Conservation (phyloP, 2,797 vertebrate genomes). For the Eospalax fontanierii region DNA sequence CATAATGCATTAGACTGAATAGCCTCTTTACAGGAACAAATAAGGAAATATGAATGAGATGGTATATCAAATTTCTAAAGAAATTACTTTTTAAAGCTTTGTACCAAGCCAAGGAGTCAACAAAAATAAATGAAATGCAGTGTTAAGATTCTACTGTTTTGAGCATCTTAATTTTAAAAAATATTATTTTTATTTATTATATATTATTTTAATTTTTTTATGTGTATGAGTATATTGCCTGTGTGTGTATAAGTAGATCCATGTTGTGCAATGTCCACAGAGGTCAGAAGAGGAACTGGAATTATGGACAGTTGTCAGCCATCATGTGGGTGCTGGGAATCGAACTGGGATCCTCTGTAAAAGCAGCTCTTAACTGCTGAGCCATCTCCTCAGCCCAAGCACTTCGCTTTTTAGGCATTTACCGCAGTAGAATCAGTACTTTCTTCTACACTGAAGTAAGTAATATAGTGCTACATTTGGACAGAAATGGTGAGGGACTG, state of each 20-base stretch:
- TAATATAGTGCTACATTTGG: background rate
- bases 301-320: too few relatives aligned
- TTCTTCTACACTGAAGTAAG: background rate
- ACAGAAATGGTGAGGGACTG: background rate
- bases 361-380: too few relatives aligned
- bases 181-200: too few relatives aligned
- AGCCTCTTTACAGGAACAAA: background rate
- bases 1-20: background rate
- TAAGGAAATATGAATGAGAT: background rate
- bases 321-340: too few relatives aligned
- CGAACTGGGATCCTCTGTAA: too few relatives aligned
- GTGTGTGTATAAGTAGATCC: too few relatives aligned
- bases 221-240: too few relatives aligned
- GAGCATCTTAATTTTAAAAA: background rate
- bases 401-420: background rate
- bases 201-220: too few relatives aligned
- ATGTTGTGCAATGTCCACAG: too few relatives aligned
- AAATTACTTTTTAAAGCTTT: background rate
- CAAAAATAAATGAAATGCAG: background rate
- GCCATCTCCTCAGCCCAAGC: too few relatives aligned
- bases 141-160: background rate
- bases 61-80: background rate
- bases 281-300: too few relatives aligned
- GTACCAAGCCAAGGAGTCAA: background rate
- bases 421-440: background rate